These are phyloP conservation scores for Hippocampus zosterae DNA, from an alignment of 2,113 vertebrate species.

Conservation along the genomic window DNA sequence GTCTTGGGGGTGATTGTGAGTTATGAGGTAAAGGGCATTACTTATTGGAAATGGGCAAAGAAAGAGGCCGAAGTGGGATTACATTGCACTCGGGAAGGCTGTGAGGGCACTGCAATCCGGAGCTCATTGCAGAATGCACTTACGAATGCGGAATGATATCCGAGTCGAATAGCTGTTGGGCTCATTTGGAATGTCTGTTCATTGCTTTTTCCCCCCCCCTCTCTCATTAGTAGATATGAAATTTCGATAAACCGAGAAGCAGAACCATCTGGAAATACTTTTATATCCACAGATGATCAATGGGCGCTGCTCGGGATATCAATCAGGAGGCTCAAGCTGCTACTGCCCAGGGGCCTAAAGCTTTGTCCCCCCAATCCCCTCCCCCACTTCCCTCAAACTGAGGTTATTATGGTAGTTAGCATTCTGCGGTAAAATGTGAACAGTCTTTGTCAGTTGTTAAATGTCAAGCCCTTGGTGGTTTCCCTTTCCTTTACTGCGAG, in stretches of 20 bases:
- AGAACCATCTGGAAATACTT: neutral
- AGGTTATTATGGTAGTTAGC: constrained; percentile 67
- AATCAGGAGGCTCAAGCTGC: constrained; percentile 33
- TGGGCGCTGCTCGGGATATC: constrained; percentile 21
- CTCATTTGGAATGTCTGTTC: constrained; percentile 20
- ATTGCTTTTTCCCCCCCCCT: constrained; percentile 17
- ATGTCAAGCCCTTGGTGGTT: constrained; percentile 65
- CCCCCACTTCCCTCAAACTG: constrained; percentile 10
- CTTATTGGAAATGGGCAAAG: constrained; percentile 23
- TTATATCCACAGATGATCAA: neutral
- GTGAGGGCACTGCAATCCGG: constrained; percentile 11
- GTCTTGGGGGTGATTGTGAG: constrained; percentile 55
- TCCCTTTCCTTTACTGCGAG: constrained; percentile 12
- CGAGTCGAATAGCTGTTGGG: constrained; percentile 11
- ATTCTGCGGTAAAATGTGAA: constrained; percentile 72
- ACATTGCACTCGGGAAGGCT: constrained; percentile 15
- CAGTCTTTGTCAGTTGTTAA: constrained; percentile 69
- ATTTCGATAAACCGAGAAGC: constrained; percentile 16
- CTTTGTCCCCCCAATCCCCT: constrained; percentile 32
- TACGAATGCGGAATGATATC: constrained; percentile 23
- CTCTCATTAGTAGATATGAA: constrained; percentile 23
- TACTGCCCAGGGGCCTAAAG: constrained; percentile 24
- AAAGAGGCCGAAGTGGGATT: constrained; percentile 20
- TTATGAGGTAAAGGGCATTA: constrained; percentile 57
- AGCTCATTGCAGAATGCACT: constrained; percentile 18